Conservation (phyloP, 2,797 vertebrate genomes). For the Ateles fusciceps region DNA sequence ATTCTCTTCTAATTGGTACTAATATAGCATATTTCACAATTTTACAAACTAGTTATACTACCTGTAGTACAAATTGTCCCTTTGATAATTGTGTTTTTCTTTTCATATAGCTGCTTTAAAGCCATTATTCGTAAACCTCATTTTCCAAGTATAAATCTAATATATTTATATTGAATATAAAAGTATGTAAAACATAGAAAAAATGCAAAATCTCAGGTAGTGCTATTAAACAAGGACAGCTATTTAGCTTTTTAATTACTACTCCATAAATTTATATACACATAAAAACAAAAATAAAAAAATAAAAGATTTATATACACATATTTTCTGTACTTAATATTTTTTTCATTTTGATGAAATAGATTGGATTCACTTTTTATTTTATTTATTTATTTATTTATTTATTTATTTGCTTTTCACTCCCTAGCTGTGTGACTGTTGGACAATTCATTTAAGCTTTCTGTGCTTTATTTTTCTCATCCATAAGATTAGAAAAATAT, state of each 20-base stretch:
- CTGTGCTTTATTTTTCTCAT: neutral
- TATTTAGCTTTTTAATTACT: neutral
- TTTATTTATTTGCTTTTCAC: neutral
- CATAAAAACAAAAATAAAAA: neutral
- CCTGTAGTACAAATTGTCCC: neutral
- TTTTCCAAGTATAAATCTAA: neutral
- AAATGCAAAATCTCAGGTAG: neutral
- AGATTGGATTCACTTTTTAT: neutral
- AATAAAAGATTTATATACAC: neutral
- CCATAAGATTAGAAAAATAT: neutral
- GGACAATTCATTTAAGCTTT: neutral
- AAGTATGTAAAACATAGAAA: neutral
- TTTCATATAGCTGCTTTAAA: neutral
- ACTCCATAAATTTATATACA: neutral
- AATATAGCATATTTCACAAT: neutral
- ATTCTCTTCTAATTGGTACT: constrained; percentile 26
- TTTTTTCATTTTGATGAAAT: neutral
- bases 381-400: no score
- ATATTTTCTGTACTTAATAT: neutral
- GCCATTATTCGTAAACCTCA: neutral
- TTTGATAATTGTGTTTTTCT: neutral
- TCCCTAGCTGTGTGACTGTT: neutral
- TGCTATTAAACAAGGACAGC: neutral
- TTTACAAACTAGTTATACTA: constrained; percentile 44
- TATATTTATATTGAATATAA: neutral